Evolutionary conservation across 2,888 invertebrate genomes (phyloP).

Genomic region (Drosophila leonis): DNA sequence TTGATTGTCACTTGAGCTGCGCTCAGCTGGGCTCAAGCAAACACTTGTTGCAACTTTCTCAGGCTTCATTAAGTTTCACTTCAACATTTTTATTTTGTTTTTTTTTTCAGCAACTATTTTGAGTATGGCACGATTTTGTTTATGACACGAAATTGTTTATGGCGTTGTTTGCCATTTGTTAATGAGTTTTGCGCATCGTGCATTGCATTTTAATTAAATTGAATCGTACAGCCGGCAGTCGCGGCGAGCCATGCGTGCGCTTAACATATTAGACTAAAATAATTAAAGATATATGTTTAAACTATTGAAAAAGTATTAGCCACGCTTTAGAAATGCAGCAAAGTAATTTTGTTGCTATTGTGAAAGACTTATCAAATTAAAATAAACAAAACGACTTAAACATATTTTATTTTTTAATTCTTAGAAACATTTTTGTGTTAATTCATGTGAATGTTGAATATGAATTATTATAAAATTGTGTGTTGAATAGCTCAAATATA

Average conservation of each 20-base stretch:
- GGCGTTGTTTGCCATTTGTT: constrained; percentile 73
- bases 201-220: constrained; percentile 74
- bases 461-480: background rate
- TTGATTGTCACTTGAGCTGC: constrained; percentile 72
- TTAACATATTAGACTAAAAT: constrained; percentile 8
- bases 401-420: background rate
- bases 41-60: constrained; percentile 69
- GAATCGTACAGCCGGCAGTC: constrained; percentile 34
- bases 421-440: background rate
- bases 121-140: constrained; percentile 76
- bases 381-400: background rate
- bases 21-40: constrained; percentile 27
- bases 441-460: background rate
- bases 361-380: background rate
- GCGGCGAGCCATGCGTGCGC: constrained; percentile 23
- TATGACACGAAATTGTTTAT: constrained; percentile 78
- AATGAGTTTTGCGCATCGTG: constrained; percentile 70
- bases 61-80: constrained; percentile 81
- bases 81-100: constrained; percentile 24
- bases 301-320: constrained; percentile 1
- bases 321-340: background rate
- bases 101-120: constrained; percentile 44
- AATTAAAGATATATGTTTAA: constrained; percentile 10
- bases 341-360: background rate
- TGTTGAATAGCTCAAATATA: no score